Base-by-base conservation (phyloP, 2,113 vertebrate species). In the Talpa occidentalis region DNA sequence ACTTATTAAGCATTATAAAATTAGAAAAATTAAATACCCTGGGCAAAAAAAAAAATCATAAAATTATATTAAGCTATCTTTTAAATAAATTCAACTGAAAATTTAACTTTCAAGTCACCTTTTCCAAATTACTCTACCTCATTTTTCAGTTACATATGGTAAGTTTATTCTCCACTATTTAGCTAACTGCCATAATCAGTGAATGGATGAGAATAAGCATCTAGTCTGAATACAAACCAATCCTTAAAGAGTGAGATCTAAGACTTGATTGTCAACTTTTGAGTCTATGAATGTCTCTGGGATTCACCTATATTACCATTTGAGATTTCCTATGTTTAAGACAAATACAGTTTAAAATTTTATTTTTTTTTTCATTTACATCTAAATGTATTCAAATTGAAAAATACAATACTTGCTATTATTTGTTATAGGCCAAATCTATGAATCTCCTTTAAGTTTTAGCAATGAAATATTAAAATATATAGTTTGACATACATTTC, bases 401-500 rank as follows among this genome's bases (percentile, higher is more conserved):
- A 76, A 42, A 32, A 22, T 10, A 42, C 7, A 21, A 69, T 15
- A 49, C 69, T 82, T 91, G 30, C 24, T 64, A 49, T 93, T 82
- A 92, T 70, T 91, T 88, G 10, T 30, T 73, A 0, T 0, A 81
- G 66, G 70, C 28, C 64, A 88, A 76, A 96, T 76, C 76, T 74
- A 96, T 64, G 6, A 94, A 94, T 94, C 24, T 14, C 5, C 14
- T 85, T 54, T 67, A 88, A 64, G 2, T 10, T 81, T 91, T 59
- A 88, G 40, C 93, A 85, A 90, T 94, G 78, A 85, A 96, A 26
- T 72, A 69, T 60, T 70, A 96, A 87, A 95, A 54, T 77, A 70
- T 52, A 89, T 76, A 77, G 60, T 59, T 40, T 95, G 66, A 91
- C 93, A 89, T 96, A 3, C 69, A 80, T 83, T 21, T 84, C 66